Base-by-base conservation (phyloP, 2,797 vertebrate genomes). In the Cyclopterus lumpus region DNA sequence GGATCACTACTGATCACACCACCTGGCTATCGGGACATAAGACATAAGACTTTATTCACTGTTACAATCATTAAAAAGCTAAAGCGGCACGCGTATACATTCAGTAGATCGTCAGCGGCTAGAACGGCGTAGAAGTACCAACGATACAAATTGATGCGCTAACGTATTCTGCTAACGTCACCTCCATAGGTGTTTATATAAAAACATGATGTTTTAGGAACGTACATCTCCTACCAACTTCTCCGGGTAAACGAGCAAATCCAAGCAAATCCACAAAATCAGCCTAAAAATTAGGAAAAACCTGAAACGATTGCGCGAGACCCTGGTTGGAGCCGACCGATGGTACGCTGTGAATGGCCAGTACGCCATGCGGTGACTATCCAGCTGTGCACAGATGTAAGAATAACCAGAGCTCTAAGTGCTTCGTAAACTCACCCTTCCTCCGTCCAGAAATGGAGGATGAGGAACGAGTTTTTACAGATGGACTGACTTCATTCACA, bases 311-410 rank as follows among this genome's bases (percentile, higher is more conserved):
- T 55, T 15, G 12, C 51, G 28, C 8, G 26, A 26, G 12, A 53
- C 24, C 22, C 12, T 7, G 22, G 24, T 11, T 12, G n/a, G n/a
- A 14, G 22, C 22, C 6, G 49, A 28, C 51, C 15, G 15, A 28
- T 8, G n/a, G 20, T 51, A 16, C 14, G 51, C 51, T 26, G 6
- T 54, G 24, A 28, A 26, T 54, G 51, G 51, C 48, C n/a, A 12
- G 48, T 22, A 28, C 26, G 26, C n/a, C n/a, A 8, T n/a, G 6
- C 51, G 14, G 40, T 8, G 40, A 24, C 40, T 53, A 22, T 62
- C 24, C 67, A 66, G 51, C 30, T 69, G 79, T 49, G 32, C 26
- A 49, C 38, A 57, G 48, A 28, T 79, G 38, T 70, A 48, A 63
- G 71, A 62, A 60, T 34, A 67, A n/a, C 32, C 32, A 54, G 30